Conservation (phyloP, 2,888 invertebrate genomes). For the Trichopria drosophilae region DNA sequence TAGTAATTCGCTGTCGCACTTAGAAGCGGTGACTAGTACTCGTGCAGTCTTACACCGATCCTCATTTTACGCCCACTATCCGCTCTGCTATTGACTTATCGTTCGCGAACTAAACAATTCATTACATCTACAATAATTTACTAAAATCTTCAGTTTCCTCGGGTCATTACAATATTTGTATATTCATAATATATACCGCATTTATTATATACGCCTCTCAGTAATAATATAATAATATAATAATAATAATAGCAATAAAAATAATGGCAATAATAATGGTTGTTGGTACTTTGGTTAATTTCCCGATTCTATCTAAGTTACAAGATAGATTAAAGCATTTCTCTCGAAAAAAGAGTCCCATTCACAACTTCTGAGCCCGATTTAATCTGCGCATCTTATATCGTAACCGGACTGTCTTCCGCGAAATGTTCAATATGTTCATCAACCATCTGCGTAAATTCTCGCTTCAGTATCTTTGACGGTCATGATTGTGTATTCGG, state of each 20-base stretch:
- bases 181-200: constrained; percentile 42
- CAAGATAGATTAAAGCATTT: constrained; percentile 61
- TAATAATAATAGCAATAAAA: constrained; percentile 57
- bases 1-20: constrained; percentile 35
- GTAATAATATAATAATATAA: constrained; percentile 39
- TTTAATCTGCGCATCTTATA: constrained; percentile 24
- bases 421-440: constrained; percentile 42
- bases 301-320: constrained; percentile 41
- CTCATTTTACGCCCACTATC: too few relatives aligned
- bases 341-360: constrained; percentile 48
- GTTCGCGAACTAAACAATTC: constrained; percentile 33
- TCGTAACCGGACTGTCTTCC: constrained; percentile 41
- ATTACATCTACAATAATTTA: constrained; percentile 53
- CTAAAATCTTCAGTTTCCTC: constrained; percentile 50
- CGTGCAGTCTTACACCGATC: constrained; percentile 15
- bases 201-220: constrained; percentile 38
- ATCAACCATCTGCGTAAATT: too few relatives aligned
- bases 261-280: constrained; percentile 59
- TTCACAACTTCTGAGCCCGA: constrained; percentile 40
- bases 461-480: too few relatives aligned
- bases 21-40: constrained; percentile 32
- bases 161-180: constrained; percentile 58
- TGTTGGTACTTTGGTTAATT: constrained; percentile 74
- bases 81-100: too few relatives aligned
- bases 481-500: too few relatives aligned